phyloP scores from a whole-genome alignment of 2,113 vertebrate species.

The Zosterops lateralis region DNA sequence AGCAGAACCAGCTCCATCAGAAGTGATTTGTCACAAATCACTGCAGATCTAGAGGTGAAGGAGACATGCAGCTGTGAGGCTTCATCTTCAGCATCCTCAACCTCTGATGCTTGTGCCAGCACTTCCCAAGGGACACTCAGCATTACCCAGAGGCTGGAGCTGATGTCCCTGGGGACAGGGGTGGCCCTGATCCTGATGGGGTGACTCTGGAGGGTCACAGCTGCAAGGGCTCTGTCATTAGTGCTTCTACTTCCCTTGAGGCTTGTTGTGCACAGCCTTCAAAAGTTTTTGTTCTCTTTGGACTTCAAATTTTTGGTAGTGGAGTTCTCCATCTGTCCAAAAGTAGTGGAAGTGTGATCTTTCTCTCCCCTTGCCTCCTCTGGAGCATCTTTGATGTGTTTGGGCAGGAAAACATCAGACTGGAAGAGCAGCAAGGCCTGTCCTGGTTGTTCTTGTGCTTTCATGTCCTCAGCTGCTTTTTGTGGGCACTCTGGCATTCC shows the following conservation, averaged over 20 bases:
- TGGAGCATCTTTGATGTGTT: neutral
- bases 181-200: neutral
- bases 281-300: neutral
- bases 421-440: neutral
- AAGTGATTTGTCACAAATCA: neutral
- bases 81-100: neutral
- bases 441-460: neutral
- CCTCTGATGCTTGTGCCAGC: fast-evolving
- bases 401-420: neutral
- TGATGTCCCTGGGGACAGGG: neutral
- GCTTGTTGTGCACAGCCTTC: neutral
- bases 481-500: neutral
- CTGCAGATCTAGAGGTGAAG: neutral
- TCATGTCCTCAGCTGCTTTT: neutral
- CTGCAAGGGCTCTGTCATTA: neutral
- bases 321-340: neutral
- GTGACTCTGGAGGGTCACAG: neutral
- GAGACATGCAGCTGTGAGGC: neutral
- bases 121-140: neutral
- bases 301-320: fast-evolving
- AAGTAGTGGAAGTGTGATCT: neutral
- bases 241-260: neutral
- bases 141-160: neutral
- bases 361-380: neutral
- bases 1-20: neutral